Conservation (phyloP, 2,888 invertebrate genomes). For the Perdita meconis region DNA sequence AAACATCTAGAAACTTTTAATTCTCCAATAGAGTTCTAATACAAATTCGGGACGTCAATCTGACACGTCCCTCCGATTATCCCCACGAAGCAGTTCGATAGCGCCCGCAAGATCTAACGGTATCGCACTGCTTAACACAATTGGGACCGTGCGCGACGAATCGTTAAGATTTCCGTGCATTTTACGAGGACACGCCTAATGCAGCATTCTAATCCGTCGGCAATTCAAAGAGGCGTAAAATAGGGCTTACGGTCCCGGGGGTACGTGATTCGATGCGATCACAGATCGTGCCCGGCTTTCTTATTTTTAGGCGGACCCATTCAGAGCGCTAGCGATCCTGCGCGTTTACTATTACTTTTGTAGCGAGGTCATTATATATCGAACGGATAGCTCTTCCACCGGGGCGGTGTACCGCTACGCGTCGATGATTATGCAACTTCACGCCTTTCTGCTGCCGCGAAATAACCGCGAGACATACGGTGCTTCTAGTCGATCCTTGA, state of each 20-base stretch:
- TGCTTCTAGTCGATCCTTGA: conserved; percentile 16
- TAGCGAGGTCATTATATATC: conserved; percentile 54
- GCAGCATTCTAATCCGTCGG: conserved; percentile 21
- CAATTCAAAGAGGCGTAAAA: conserved; percentile 30
- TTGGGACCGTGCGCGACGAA: conserved; percentile 22
- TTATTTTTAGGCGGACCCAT: conserved; percentile 38
- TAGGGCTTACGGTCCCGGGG: conserved; percentile 9
- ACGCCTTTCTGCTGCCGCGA: conserved; percentile 41
- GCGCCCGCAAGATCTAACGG: conserved; percentile 28
- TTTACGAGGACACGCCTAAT: conserved; percentile 33
- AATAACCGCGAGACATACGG: conserved; percentile 21
- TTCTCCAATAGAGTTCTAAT: too few species aligned
- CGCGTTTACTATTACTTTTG: conserved; percentile 57
- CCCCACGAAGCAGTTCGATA: conserved; percentile 8
- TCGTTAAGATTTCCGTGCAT: neutral
- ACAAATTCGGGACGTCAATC: too few species aligned
- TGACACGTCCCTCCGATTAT: too few species aligned
- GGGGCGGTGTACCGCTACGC: conserved; percentile 59
- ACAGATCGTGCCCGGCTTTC: conserved; percentile 28
- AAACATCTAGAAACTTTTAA: too few species aligned
- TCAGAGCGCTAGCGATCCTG: conserved; percentile 20
- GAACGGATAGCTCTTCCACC: conserved; percentile 45
- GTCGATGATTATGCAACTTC: conserved; percentile 68
- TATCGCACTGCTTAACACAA: conserved; percentile 13
- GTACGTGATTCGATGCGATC: conserved; percentile 31